These are phyloP conservation scores for Amorpha juglandis DNA, from an alignment of 2,888 invertebrate genomes.

Conservation along the genomic window DNA sequence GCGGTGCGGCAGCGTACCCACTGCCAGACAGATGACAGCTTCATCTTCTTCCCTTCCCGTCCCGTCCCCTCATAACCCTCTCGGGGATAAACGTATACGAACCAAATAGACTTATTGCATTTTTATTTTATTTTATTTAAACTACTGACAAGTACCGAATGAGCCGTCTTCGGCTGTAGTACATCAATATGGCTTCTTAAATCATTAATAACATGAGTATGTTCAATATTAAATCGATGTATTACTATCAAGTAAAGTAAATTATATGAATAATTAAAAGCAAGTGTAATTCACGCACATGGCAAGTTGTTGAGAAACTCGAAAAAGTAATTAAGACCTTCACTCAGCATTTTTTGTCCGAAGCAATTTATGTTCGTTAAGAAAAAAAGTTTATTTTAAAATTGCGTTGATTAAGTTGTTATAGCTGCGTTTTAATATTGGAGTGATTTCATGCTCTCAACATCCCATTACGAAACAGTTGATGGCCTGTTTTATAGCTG, in stretches of 20 bases:
- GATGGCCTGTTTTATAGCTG: conserved; percentile 43
- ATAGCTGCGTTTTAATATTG: conserved; percentile 42
- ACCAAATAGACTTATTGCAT: conserved; percentile 72
- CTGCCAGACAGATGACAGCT: conserved; percentile 71
- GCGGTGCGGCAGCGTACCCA: conserved; percentile 36
- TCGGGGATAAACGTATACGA: conserved; percentile 52
- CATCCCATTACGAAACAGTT: conserved; percentile 54
- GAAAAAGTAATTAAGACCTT: conserved; percentile 60
- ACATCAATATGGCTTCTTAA: conserved; percentile 48
- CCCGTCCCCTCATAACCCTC: conserved; percentile 48
- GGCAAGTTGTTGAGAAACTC: conserved; percentile 69
- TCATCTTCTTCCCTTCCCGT: conserved; percentile 64
- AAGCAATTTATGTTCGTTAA: conserved; percentile 60
- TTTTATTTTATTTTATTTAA: conserved; percentile 68
- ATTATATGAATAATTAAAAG: too few species aligned
- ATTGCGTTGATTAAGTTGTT: conserved; percentile 81
- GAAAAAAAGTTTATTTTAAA: conserved; percentile 75
- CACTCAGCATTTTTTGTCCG: conserved; percentile 62
- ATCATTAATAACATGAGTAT: conserved; percentile 28
- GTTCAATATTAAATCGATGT: background rate
- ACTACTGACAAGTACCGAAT: conserved; percentile 57
- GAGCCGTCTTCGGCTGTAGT: conserved; percentile 60
- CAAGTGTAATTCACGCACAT: too few species aligned
- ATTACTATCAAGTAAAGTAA: too few species aligned
- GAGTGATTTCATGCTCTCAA: conserved; percentile 61